phyloP scores from a whole-genome alignment of 2,113 vertebrate genomes.

The Ochotona curzoniae region DNA sequence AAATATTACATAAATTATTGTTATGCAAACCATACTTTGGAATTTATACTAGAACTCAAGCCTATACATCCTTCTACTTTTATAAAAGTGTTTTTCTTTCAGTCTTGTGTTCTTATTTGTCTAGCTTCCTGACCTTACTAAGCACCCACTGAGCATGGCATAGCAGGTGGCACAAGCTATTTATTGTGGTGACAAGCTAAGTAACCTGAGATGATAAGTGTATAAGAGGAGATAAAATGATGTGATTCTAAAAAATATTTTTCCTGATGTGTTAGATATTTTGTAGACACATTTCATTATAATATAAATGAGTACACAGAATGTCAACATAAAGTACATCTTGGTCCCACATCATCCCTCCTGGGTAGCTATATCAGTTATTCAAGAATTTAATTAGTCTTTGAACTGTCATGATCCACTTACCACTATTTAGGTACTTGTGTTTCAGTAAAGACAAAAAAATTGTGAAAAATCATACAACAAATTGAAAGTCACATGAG shows the following conservation, averaged over 20 bases:
- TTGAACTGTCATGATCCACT: conserved; percentile 54
- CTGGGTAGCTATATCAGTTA: conserved; percentile 42
- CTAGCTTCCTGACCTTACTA: conserved; percentile 48
- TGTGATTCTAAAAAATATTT: not conserved
- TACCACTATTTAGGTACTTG: conserved; percentile 38
- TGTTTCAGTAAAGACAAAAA: conserved; percentile 61
- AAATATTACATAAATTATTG: conserved; percentile 42
- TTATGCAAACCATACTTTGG: not conserved
- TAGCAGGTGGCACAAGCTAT: conserved; percentile 1
- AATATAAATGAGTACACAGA: conserved; percentile 73
- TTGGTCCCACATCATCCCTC: conserved; percentile 54
- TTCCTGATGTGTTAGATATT: not conserved
- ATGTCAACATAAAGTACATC: conserved; percentile 75
- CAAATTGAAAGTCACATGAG: conserved; percentile 27
- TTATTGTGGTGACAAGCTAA: conserved; percentile 21
- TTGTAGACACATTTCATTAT: conserved; percentile 69
- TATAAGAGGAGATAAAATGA: conserved; percentile 45
- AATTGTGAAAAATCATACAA: conserved; percentile 32
- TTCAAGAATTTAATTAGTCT: conserved; percentile 58
- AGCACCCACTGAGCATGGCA: not conserved
- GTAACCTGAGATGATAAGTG: conserved; percentile 10
- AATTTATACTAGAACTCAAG: not conserved
- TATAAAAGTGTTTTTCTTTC: not conserved
- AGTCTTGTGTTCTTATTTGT: conserved; percentile 36
- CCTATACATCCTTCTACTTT: not conserved